Base-by-base conservation (phyloP, 2,797 vertebrate genomes). In the Cyprinodon diabolis region DNA sequence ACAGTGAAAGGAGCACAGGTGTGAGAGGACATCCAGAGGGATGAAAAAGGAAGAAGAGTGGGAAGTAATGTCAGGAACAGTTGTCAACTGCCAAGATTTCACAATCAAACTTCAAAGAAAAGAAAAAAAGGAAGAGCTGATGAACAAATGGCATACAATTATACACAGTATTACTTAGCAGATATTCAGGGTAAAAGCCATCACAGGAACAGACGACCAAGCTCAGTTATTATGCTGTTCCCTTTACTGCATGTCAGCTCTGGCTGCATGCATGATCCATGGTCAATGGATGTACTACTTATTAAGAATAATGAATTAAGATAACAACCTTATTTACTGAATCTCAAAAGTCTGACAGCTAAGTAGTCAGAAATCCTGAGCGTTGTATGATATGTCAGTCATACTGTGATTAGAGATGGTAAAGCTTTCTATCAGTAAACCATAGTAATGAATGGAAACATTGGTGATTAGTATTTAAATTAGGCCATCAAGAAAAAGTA, bases 1-100 rank as follows among this genome's bases (percentile, higher is more conserved):
- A 70, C 15, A n/a, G 21, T 40, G 70, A 80, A 49, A 74, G 71
- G 58, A 79, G 66, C 54, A 37, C 66, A 82, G 66, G 80, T 82
- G 74, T 82, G 77, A 55, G 17, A 76, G 49, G 86, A 68, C 60
- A 80, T 81, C 82, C 74, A 72, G 71, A 57, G 68, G 73, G 75
- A 52, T 10, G 68, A 23, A 66, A 45, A 63, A 48, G 63, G 37
- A 40, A 6, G 25, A 5, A 17, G 35, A 30, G 13, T 11, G 11
- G 8, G 21, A 52, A 25, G 48, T 35, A 17, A 37, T 67, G 49
- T 69, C 43, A 25, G 68, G 40, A 76, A 80, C 15, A 54, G 67
- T 51, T 72, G 71, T 79, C 68, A 81, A 48, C 60, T 37, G n/a
- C 21, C 30, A 21, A 47, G 58, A 40, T 63, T 84, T 82, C 2